phyloP scores from a whole-genome alignment of 2,113 vertebrate species.

The Poecile atricapillus region DNA sequence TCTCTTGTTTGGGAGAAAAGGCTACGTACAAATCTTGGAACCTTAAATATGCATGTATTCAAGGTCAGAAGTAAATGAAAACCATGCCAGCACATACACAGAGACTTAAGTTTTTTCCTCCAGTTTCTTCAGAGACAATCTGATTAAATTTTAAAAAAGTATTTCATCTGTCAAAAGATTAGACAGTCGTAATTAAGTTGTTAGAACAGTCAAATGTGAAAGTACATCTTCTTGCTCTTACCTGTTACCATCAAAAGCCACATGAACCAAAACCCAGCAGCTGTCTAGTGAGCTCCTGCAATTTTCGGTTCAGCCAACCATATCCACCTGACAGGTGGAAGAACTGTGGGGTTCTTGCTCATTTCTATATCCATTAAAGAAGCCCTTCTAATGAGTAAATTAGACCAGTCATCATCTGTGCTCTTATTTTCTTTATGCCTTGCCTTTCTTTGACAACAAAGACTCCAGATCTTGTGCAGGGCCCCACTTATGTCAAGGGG shows the following conservation, averaged over 20 bases:
- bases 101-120: neutral
- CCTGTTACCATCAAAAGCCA: neutral
- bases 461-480: neutral
- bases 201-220: neutral
- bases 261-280: neutral
- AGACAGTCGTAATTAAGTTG: neutral
- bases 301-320: neutral
- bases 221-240: neutral
- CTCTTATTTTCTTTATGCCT: neutral
- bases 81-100: neutral
- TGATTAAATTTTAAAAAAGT: fast-evolving
- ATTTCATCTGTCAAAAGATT: neutral
- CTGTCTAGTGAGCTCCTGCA: neutral
- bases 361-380: neutral
- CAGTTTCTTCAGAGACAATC: neutral
- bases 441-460: neutral
- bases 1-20: neutral
- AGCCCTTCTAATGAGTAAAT: neutral
- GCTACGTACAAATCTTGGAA: neutral
- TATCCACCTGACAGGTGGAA: neutral
- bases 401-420: neutral
- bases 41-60: neutral
- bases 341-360: neutral
- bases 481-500: neutral
- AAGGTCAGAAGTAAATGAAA: neutral